Base-by-base conservation (phyloP, 2,888 invertebrate genomes). In the Seladonia tumulorum region DNA sequence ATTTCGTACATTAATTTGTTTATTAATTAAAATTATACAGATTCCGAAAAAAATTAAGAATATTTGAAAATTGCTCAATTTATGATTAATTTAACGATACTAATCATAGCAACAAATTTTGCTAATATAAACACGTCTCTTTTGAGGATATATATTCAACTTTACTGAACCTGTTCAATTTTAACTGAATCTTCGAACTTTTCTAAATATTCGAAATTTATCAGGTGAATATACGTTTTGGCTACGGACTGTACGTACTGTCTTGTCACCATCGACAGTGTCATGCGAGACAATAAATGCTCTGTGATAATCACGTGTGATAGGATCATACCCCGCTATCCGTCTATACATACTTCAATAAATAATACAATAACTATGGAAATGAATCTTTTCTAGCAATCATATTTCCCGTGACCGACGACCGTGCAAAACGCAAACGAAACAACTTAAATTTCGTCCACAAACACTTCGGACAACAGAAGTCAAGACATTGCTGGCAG, bases 391-490 rank as follows among this genome's bases (percentile, higher is more conserved):
- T 16, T 57, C 53, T 45, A 49, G 18, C 53, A 49, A 76, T 35
- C 16, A 2, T 68, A 78, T 25, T 35, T 47, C 18, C 29, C 29
- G n/a, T 68, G 16, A 72, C 42, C 12, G 8, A 79, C 49, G 39
- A 75, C 35, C 10, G 75, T 47, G 80, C 57, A 76, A 53, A 77
- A 77, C 29, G 53, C 47, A 81, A 79, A 29, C 63, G 57, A 39
- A 49, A n/a, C 72, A 35, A 42, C 45, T 71, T 42, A 39, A 12
- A 42, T 53, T 53, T 81, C 70, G 25, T 49, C n/a, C 49, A 79
- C 49, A 73, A 85, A 70, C 76, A 79, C 42, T 25, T 57, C 47
- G 53, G 18, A 39, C 60, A 73, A 79, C 63, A 71, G 66, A 72
- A 7, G 29, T 75, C 0, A 70, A 68, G 5, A n/a, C 66, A 72